Conservation (phyloP, 2,888 invertebrate genomes). For the Plagodis pulveraria region DNA sequence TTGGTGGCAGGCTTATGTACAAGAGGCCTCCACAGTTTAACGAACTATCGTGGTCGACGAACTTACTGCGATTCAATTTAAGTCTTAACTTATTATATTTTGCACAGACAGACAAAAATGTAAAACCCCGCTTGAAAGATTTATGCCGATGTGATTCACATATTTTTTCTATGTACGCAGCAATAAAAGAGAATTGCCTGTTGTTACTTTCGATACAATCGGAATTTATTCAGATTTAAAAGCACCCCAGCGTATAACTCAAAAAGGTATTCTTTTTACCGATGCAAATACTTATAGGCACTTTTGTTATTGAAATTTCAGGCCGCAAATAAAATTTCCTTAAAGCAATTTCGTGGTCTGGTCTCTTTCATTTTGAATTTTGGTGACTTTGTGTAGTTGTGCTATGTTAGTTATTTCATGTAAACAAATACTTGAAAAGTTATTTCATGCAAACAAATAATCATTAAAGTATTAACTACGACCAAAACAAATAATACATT, state of each 20-base stretch:
- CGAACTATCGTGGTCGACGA: background rate
- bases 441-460: too few relatives aligned
- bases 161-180: conserved; percentile 38
- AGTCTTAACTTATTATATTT: conserved; percentile 7
- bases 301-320: conserved; percentile 7
- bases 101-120: conserved; percentile 7
- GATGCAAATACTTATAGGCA: conserved; percentile 8
- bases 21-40: too few relatives aligned
- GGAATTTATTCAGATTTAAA: conserved; percentile 37
- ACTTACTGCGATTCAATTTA: background rate
- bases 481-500: too few relatives aligned
- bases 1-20: too few relatives aligned
- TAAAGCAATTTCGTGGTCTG: background rate
- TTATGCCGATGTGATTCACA: conserved; percentile 35
- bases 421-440: too few relatives aligned
- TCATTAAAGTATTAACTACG: too few relatives aligned
- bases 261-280: conserved; percentile 25
- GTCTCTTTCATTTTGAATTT: background rate
- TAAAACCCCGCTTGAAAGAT: conserved; percentile 26
- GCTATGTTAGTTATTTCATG: too few relatives aligned
- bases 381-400: background rate
- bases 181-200: conserved; percentile 39
- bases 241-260: conserved; percentile 33
- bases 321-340: conserved; percentile 4
- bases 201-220: conserved; percentile 32